Percentiles rank a stretch among this genome's conserved stretches.
phyloP scores from a whole-genome alignment of 2,888 invertebrate genomes.

The Eilema sororculum region DNA sequence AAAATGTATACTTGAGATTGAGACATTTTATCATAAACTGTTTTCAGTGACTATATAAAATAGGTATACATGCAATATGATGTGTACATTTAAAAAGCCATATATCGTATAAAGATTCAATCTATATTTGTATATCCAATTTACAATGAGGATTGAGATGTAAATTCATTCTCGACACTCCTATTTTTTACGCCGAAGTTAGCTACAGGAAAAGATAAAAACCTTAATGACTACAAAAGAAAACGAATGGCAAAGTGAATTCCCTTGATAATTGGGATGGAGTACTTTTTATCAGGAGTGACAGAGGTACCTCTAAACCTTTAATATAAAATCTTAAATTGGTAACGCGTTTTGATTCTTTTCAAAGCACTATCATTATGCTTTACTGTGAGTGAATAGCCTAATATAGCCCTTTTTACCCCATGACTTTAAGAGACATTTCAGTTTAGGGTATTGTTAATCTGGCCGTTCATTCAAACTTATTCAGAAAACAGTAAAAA shows the following conservation, averaged over 20 bases:
- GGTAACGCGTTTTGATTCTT: not conserved
- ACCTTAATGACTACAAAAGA: conserved; percentile 4
- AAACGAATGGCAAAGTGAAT: conserved; percentile 4
- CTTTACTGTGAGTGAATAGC: not conserved
- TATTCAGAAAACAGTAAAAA: not conserved
- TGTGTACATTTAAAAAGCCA: too few species aligned
- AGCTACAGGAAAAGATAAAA: not conserved
- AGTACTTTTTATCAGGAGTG: conserved; percentile 2
- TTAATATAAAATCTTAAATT: not conserved
- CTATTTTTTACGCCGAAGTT: conserved; percentile 9
- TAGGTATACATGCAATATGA: not conserved
- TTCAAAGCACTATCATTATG: not conserved
- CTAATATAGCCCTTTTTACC: not conserved
- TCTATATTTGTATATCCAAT: not conserved
- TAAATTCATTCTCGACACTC: conserved; percentile 15
- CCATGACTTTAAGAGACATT: not conserved
- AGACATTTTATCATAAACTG: not conserved
- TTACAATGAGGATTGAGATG: conserved; percentile 1
- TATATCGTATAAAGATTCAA: too few species aligned
- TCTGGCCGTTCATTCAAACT: not conserved
- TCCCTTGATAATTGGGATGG: not conserved
- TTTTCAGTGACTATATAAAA: not conserved
- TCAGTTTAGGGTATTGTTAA: too few species aligned
- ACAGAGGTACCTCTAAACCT: not conserved
- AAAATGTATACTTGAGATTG: too few species aligned